Base-by-base conservation (phyloP, 2,113 vertebrate species). In the Lucifuga dentata region DNA sequence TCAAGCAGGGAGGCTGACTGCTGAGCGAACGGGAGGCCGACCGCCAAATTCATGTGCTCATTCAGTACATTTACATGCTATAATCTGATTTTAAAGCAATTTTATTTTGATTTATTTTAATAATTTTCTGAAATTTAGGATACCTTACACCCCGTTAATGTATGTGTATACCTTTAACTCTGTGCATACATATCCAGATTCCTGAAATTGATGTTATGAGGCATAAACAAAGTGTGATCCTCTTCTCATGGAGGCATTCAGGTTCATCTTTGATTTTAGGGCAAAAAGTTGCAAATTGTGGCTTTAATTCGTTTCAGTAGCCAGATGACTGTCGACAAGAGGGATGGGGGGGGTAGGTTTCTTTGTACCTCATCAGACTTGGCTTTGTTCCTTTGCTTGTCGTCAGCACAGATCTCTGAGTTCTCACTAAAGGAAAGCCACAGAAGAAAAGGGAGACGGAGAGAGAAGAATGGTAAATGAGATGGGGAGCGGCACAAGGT, bases 331-430 rank as follows among this genome's bases (percentile, higher is more conserved):
- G 16, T 5, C 19, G 43, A 19, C 3, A 5, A 29, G 26, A 29
- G 7, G 26, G 7, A 7, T 5, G 7, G 26, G 7, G 7, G 26
- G 7, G 7, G 26, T 5, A 29, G 3, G 26, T 5, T 11, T 57
- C 13, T 33, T 40, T 51, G 35, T 78, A 92, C 91, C 90, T 88
- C 89, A 1, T 92, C 88, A 62, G 89, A 95, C 92, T 95, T 94
- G 88, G 94, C 93, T 84, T 95, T 95, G 88, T 94, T 95, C 86
- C 91, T 93, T 88, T 87, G 94, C 86, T 94, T 93, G 86, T 94
- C 95, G 71, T 91, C 85, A 2, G 92, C 93, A 84, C 88, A 90
- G 57, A 59, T 83, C 73, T 92, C 91, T 0, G 86, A 89, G 61
- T 92, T 95, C 89, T 95, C 95, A 81, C 93, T 94, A 75, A 92